Percentiles rank a stretch among this genome's conserved stretches.
These are phyloP conservation scores for Chromoteleia sp. DNA, from an alignment of 2,888 invertebrate genomes.

Conservation along the genomic window DNA sequence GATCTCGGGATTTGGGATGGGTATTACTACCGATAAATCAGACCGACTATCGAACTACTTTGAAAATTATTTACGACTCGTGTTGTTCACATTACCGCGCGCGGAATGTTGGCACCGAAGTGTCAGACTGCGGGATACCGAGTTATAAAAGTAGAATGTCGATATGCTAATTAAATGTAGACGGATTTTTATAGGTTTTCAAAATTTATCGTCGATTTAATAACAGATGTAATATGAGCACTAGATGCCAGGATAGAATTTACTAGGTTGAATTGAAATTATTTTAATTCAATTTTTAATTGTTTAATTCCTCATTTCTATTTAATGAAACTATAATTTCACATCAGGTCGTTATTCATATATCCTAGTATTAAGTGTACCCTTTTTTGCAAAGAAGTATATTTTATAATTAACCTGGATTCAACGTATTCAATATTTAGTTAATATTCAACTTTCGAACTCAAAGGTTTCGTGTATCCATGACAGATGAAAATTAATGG, in stretches of 20 bases:
- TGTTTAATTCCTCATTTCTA: too few species aligned
- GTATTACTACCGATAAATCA: conserved; percentile 60
- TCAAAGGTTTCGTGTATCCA: conserved; percentile 37
- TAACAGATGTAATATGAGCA: background rate
- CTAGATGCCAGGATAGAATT: background rate
- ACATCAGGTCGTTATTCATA: too few species aligned
- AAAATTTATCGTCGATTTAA: background rate
- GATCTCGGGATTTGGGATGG: conserved; percentile 10
- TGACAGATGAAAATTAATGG: conserved; percentile 56
- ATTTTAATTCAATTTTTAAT: too few species aligned
- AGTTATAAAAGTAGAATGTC: conserved; percentile 32
- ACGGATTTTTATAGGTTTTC: conserved; percentile 8
- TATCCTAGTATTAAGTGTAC: background rate
- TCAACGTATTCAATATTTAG: conserved; percentile 17
- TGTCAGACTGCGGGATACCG: conserved; percentile 29
- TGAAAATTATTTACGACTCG: conserved; percentile 30
- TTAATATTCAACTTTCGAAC: conserved; percentile 55
- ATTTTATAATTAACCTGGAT: conserved; percentile 10
- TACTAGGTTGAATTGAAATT: too few species aligned
- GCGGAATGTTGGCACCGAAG: conserved; percentile 24
- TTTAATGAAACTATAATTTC: too few species aligned
- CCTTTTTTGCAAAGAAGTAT: background rate
- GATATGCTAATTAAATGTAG: conserved; percentile 41
- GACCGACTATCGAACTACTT: conserved; percentile 19
- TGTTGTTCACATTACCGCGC: conserved; percentile 3